These are phyloP conservation scores for Torymus auratus DNA, from an alignment of 2,888 invertebrate genomes.

Conservation along the genomic window DNA sequence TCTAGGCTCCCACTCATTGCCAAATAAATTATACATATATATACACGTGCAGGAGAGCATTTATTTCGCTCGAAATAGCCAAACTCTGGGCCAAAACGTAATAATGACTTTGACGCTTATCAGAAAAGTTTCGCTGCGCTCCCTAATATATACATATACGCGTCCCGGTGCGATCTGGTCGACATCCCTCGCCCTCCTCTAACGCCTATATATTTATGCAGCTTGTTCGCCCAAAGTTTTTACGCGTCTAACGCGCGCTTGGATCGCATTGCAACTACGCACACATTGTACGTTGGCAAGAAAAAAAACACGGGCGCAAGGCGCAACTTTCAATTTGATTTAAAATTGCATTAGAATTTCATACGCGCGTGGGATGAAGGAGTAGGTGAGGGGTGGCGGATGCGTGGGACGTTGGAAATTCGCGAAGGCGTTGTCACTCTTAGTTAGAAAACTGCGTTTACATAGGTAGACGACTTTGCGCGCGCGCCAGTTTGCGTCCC, in stretches of 20 bases:
- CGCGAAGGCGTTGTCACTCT: neutral
- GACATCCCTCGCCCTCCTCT: too few relatives aligned
- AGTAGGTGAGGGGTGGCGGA: neutral
- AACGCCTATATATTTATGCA: slow-evolving; percentile 22
- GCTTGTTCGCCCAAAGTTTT: slow-evolving; percentile 28
- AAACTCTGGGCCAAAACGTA: neutral
- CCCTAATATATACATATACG: too few relatives aligned
- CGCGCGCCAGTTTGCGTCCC: neutral
- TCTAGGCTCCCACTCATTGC: too few relatives aligned
- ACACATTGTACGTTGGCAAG: too few relatives aligned
- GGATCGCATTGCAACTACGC: too few relatives aligned
- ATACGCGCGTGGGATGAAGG: neutral
- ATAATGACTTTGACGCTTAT: slow-evolving; percentile 19
- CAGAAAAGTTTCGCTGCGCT: slow-evolving; percentile 24
- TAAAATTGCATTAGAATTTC: slow-evolving; percentile 29
- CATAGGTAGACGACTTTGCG: neutral
- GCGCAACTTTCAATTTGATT: slow-evolving; percentile 26
- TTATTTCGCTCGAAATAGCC: too few relatives aligned
- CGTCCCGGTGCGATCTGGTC: neutral
- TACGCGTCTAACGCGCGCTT: neutral
- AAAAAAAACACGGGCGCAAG: neutral
- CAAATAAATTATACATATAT: too few relatives aligned
- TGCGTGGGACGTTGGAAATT: neutral
- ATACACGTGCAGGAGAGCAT: too few relatives aligned
- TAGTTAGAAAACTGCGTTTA: neutral